These are phyloP conservation scores for Podilymbus podiceps DNA, from an alignment of 2,113 vertebrate species.

Conservation along the genomic window DNA sequence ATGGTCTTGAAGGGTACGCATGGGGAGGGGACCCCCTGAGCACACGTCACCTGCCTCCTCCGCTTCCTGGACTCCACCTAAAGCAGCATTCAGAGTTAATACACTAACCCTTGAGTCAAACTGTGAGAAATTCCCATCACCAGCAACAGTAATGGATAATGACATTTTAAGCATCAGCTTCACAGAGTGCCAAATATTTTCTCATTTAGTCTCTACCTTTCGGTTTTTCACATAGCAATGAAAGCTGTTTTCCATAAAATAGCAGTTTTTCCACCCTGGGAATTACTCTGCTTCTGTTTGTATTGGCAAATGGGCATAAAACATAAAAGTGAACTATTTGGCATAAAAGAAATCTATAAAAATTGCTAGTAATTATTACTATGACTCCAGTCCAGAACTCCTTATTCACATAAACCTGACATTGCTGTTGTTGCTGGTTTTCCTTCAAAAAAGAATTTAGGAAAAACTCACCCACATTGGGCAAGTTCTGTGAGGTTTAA, in stretches of 20 bases:
- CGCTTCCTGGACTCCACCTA: neutral
- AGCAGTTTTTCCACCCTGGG: neutral
- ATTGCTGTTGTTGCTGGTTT: neutral
- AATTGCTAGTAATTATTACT: neutral
- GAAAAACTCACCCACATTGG: neutral
- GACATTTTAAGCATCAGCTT: neutral
- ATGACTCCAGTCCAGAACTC: neutral
- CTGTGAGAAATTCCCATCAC: neutral
- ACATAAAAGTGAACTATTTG: neutral
- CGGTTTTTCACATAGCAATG: neutral
- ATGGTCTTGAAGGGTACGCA: accelerated
- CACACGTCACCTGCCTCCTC: neutral
- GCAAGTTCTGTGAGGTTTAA: neutral
- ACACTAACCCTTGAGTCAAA: neutral
- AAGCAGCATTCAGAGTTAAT: neutral
- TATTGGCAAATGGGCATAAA: conserved; percentile 5
- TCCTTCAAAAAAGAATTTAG: neutral
- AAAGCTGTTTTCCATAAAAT: conserved; percentile 31
- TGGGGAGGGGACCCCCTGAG: neutral
- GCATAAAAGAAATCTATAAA: conserved; percentile 19
- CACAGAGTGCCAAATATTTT: neutral
- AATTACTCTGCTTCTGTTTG: conserved; percentile 30
- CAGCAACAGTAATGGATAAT: neutral
- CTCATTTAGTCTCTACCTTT: neutral
- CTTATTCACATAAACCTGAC: neutral